Evolutionary conservation across 2,113 vertebrate species (phyloP).

Genomic region (mouse (Mus musculus)): GRCm39 chr8:116551001-116551500

Average conservation of each 20-base stretch:
- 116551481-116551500: background rate
- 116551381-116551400: fast-evolving
- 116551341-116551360: background rate
- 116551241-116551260: slow-evolving; percentile 56
- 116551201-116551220: slow-evolving; percentile 17
- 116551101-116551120: slow-evolving; percentile 83
- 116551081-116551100: slow-evolving; percentile 88
- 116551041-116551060: slow-evolving; percentile 79
- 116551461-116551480: background rate
- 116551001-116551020: slow-evolving; percentile 63
- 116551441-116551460: background rate
- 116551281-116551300: slow-evolving; percentile 36
- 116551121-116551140: slow-evolving; percentile 72
- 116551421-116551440: background rate
- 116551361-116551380: background rate
- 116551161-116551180: background rate
- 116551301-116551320: background rate
- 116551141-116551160: slow-evolving; percentile 62
- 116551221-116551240: background rate
- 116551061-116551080: slow-evolving; percentile 77
- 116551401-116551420: background rate
- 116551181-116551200: slow-evolving; percentile 56
- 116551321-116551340: background rate
- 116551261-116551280: slow-evolving; percentile 16
- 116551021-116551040: slow-evolving; percentile 75